Base-by-base conservation (phyloP, 2,797 vertebrate genomes). In the Alca torda region DNA sequence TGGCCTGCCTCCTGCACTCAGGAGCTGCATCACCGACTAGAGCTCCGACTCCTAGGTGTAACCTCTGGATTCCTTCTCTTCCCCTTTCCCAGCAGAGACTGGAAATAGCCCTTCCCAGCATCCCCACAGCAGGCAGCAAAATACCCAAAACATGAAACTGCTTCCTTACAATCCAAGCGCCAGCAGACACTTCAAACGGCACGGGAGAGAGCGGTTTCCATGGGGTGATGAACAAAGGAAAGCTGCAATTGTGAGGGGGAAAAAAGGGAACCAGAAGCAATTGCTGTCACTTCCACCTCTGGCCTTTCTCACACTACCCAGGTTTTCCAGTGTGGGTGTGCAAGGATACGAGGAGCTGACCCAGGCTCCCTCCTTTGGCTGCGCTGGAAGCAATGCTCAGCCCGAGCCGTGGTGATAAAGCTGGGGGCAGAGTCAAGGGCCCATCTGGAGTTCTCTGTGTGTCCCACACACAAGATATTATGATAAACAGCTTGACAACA, bases 321-420 rank as follows among this genome's bases (percentile, higher is more conserved):
- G 39, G 31, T 31, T n/a, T 33, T 35, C 31, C 48, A 24, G 4
- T 9, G 20, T 60, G 41, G 41, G 30, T 8, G 43, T 19, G 6
- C 57, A 28, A 16, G 48, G 10, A 17, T 13, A 31, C 25, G 11
- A 20, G 19, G 41, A 56, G 50, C 35, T 56, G 75, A 18, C 16
- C 35, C 41, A 25, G 31, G 14, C 25, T 25, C 35, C 24, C 57
- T 64, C 65, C 48, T 54, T 60, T 5, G 46, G 28, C 33, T 13
- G 60, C 11, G 39, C 67, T 39, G 60, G 68, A 33, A 33, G 48
- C 1, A 3, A 41, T 2, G 46, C 35, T 67, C 11, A 13, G 46
- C 59, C 9, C 1, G 2, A 46, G 74, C 53, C 4, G 1, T 3
- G 0, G 41, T 21, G 16, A 8, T 12, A 20, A n/a, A 39, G 33